These are phyloP conservation scores for Stenodera caucasica DNA, from an alignment of 2,888 invertebrate genomes.

Conservation along the genomic window DNA sequence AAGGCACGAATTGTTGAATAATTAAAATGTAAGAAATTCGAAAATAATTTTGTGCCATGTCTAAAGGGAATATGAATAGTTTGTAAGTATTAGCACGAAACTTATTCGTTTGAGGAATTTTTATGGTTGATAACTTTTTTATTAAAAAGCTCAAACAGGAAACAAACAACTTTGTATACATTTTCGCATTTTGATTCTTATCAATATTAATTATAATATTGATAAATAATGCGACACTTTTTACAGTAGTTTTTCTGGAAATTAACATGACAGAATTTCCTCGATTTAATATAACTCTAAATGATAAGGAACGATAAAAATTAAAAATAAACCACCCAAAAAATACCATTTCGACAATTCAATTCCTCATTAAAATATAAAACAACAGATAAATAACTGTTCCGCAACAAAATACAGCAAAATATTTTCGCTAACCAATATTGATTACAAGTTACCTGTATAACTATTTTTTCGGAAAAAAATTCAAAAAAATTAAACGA, in stretches of 20 bases:
- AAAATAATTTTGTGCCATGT: neutral
- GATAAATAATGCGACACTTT: neutral
- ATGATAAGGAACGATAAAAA: no score
- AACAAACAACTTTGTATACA: neutral
- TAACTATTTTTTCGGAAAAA: neutral
- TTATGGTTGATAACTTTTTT: neutral
- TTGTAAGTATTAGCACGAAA: neutral
- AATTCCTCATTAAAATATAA: no score
- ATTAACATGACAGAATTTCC: neutral
- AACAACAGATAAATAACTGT: no score
- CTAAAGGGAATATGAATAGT: neutral
- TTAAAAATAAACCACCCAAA: no score
- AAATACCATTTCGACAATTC: no score
- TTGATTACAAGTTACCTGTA: neutral
- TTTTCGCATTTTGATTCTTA: neutral
- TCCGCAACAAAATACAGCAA: neutral
- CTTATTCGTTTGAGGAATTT: neutral
- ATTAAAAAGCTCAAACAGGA: neutral
- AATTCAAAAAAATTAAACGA: neutral
- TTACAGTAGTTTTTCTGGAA: neutral
- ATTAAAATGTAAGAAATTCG: neutral
- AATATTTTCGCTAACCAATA: neutral
- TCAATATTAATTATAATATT: neutral
- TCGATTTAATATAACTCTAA: no score
- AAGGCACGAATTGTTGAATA: neutral